Evolutionary conservation across 2,888 invertebrate species (phyloP).

Genomic region (Eumerus sabulonum): DNA sequence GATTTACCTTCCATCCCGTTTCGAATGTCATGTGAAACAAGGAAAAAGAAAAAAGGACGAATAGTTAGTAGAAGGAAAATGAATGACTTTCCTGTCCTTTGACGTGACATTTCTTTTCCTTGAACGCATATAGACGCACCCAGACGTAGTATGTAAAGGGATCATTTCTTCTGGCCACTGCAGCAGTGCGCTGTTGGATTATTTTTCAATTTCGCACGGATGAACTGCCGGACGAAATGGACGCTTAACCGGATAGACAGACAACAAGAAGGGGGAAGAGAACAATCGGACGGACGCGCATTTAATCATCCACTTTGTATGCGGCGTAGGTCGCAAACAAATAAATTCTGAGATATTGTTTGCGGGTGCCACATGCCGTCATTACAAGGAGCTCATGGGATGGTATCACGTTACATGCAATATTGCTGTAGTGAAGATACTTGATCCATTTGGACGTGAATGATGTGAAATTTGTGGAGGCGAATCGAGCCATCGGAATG

Average conservation of each 20-base stretch:
- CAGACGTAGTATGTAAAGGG: conserved; percentile 15
- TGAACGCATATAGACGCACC: conserved; percentile 1
- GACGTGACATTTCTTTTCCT: conserved; percentile 17
- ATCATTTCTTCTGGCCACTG: conserved; percentile 3
- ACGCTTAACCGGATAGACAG: too few species aligned
- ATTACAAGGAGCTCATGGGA: neutral
- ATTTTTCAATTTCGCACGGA: conserved; percentile 60
- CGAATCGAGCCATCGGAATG: neutral
- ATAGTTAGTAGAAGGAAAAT: conserved; percentile 47
- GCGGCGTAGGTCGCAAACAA: conserved; percentile 59
- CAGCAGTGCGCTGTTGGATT: conserved; percentile 51
- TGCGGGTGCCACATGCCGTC: conserved; percentile 57
- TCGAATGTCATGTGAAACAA: conserved; percentile 48
- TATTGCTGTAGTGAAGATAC: conserved; percentile 44
- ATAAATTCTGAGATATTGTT: conserved; percentile 63
- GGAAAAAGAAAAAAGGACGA: conserved; percentile 3
- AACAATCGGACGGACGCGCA: conserved; percentile 22
- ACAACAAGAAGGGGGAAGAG: too few species aligned
- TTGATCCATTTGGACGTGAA: conserved; percentile 65
- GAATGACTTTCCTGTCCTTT: conserved; percentile 55
- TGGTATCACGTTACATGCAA: conserved; percentile 51
- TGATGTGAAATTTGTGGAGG: conserved; percentile 36
- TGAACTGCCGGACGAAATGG: neutral
- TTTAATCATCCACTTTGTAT: conserved; percentile 68
- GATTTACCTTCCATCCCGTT: conserved; percentile 34